phyloP scores from a whole-genome alignment of 2,797 vertebrate species.

The Schizopygopsis pylzovi region DNA sequence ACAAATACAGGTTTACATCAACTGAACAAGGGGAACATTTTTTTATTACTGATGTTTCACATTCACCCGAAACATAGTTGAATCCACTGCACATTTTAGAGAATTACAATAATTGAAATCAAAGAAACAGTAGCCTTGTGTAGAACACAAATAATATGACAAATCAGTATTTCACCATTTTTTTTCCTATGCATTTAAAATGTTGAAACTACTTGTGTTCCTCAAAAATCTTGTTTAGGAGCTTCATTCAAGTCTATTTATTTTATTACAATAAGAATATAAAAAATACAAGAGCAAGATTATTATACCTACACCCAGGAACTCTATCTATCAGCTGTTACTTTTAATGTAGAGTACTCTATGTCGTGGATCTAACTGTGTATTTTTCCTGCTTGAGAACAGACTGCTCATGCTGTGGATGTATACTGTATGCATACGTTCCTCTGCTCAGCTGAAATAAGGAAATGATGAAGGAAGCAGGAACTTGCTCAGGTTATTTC shows the following conservation, averaged over 20 bases:
- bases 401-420: background rate
- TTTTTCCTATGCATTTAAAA: background rate
- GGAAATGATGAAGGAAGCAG: slow-evolving; percentile 21
- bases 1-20: background rate
- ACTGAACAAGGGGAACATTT: no score
- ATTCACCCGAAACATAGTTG: background rate
- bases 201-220: background rate
- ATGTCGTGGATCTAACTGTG: background rate
- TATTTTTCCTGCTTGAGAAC: background rate
- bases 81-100: background rate
- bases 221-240: background rate
- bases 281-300: background rate
- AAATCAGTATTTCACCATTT: background rate
- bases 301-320: background rate
- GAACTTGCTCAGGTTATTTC: slow-evolving; percentile 24
- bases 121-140: background rate
- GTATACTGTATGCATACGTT: background rate
- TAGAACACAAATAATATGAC: background rate
- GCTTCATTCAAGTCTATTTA: background rate
- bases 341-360: background rate
- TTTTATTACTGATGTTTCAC: background rate
- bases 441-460: background rate
- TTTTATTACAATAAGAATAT: background rate
- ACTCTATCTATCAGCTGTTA: background rate
- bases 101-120: background rate